These are phyloP conservation scores for Lagorchestes hirsutus DNA, from an alignment of 2,797 vertebrate species.

Conservation along the genomic window DNA sequence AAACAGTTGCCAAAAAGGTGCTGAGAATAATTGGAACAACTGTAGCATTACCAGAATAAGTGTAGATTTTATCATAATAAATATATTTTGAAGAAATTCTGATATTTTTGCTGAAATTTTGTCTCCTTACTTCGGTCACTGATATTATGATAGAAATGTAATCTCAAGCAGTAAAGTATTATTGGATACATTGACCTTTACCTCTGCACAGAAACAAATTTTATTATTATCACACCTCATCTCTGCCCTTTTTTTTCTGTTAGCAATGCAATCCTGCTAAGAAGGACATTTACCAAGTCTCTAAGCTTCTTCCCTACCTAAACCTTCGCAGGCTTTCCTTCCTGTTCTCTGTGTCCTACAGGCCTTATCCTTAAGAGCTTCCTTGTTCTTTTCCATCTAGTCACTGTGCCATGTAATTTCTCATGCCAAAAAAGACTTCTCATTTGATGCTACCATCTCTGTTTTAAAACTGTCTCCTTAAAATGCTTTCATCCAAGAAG, in stretches of 20 bases:
- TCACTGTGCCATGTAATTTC: neutral
- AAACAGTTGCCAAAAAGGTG: neutral
- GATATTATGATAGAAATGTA: neutral
- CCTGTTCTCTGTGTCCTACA: neutral
- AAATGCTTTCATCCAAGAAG: neutral
- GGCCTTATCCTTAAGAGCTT: slow-evolving; percentile 14
- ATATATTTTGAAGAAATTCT: neutral
- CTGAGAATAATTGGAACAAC: neutral
- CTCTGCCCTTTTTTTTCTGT: neutral
- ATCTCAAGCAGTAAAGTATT: neutral
- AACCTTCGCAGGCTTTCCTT: neutral
- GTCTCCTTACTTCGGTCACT: neutral
- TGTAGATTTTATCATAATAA: neutral
- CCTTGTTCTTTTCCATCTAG: neutral
- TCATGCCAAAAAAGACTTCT: neutral
- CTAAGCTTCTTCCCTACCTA: neutral
- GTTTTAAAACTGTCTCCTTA: slow-evolving; percentile 38
- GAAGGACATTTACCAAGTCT: neutral
- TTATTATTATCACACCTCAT: neutral
- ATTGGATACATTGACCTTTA: neutral
- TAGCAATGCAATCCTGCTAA: neutral
- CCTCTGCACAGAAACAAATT: neutral
- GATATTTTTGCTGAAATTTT: neutral
- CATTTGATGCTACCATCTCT: neutral
- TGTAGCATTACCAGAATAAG: neutral